Evolutionary conservation across 2,888 invertebrate genomes (phyloP).

Genomic region (Sisyra nigra): DNA sequence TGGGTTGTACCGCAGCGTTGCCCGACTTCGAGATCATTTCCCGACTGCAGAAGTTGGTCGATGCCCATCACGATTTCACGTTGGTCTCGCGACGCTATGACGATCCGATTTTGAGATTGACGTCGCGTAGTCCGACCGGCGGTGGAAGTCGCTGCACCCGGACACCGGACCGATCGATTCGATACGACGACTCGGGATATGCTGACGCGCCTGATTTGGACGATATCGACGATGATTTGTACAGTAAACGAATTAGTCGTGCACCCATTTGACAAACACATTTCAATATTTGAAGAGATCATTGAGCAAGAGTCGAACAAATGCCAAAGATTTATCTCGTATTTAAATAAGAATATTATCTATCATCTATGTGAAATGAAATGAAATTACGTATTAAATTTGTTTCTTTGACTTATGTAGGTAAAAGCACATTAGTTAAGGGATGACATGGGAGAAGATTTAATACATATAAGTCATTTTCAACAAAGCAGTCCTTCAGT

Average conservation of each 20-base stretch:
- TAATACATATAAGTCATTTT: no score
- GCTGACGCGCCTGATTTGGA: conserved; percentile 51
- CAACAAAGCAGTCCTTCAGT: no score
- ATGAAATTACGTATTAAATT: no score
- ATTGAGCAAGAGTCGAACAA: conserved; percentile 9
- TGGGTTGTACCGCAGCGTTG: conserved; percentile 34
- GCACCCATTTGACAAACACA: conserved; percentile 32
- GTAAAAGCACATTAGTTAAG: no score
- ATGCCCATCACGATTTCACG: conserved; percentile 78
- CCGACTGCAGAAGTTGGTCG: conserved; percentile 64
- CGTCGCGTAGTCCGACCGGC: conserved; percentile 39
- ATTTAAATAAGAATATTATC: no score
- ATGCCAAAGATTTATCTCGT: conserved; percentile 5
- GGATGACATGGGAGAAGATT: no score
- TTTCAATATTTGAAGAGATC: conserved; percentile 16
- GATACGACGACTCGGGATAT: conserved; percentile 58
- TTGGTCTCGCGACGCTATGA: conserved; percentile 62
- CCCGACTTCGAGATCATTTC: conserved; percentile 42
- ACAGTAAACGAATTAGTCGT: conserved; percentile 38
- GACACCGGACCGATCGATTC: conserved; percentile 33
- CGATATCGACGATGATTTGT: conserved; percentile 50
- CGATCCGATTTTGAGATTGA: conserved; percentile 32
- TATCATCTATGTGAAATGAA: no score
- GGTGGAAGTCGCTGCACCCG: conserved; percentile 26
- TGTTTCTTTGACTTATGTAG: no score